A percentile compares a stretch with the other conserved stretches of the same genome.
These are phyloP conservation scores for Podilymbus podiceps DNA, from an alignment of 2,113 vertebrate species.

Conservation along the genomic window DNA sequence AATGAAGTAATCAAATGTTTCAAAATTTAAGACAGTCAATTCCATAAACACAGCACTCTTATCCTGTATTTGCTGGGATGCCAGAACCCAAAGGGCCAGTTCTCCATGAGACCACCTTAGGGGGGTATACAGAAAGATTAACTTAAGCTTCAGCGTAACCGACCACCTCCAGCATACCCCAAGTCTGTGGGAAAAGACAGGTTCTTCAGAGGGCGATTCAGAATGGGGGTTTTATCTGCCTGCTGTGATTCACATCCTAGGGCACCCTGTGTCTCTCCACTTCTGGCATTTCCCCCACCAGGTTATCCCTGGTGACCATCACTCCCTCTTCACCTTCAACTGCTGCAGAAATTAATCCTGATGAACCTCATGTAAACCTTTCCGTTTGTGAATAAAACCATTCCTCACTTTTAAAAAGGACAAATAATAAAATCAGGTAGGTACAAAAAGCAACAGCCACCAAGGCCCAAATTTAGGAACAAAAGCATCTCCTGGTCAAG, in stretches of 20 bases:
- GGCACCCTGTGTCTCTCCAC: background rate
- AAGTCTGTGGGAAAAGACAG: background rate
- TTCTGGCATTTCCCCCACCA: background rate
- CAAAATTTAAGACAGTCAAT: background rate
- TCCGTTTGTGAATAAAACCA: background rate
- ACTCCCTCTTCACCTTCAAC: background rate
- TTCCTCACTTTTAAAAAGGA: background rate
- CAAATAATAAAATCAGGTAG: background rate
- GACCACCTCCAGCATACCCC: background rate
- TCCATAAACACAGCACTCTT: background rate
- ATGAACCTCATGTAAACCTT: background rate
- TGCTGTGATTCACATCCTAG: background rate
- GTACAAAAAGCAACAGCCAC: background rate
- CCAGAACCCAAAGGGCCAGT: background rate
- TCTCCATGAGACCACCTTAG: background rate
- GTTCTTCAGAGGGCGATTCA: background rate
- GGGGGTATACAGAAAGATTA: background rate
- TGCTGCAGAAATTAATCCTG: background rate
- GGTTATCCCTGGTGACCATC: background rate
- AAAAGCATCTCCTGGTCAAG: background rate
- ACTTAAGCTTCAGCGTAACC: background rate
- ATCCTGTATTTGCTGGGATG: background rate
- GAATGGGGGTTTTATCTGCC: background rate
- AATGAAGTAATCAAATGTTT: conserved; percentile 5
- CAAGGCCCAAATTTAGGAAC: background rate